phyloP scores from a whole-genome alignment of 2,113 vertebrate genomes.

The Anhinga anhinga region DNA sequence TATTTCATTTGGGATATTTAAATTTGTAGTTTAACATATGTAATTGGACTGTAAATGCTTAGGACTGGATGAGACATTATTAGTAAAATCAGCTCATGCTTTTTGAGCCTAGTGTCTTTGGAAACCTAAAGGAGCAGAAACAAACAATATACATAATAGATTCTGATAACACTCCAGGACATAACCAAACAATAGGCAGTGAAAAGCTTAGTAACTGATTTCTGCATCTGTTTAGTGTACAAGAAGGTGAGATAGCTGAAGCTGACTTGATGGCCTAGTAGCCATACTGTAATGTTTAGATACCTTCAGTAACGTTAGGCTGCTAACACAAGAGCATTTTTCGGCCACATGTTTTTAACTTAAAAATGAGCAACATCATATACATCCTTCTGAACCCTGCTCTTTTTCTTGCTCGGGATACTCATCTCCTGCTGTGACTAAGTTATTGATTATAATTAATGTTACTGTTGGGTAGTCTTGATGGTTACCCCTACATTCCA shows the following conservation, averaged over 20 bases:
- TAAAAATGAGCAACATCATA: not conserved
- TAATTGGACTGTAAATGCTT: not conserved
- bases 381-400: not conserved
- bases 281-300: not conserved
- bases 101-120: not conserved
- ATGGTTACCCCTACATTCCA: not conserved
- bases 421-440: not conserved
- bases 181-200: not conserved
- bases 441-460: not conserved
- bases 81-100: not conserved
- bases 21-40: not conserved
- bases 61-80: not conserved
- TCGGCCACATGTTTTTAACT: not conserved
- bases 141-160: not conserved
- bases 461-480: not conserved
- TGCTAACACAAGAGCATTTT: not conserved
- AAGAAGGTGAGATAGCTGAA: not conserved
- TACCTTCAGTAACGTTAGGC: not conserved
- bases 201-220: not conserved
- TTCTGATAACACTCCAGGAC: not conserved
- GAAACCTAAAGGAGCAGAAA: not conserved
- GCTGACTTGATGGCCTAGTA: not conserved
- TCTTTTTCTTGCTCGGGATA: not conserved
- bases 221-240: not conserved
- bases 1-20: not conserved